Base-by-base conservation (phyloP, 2,113 vertebrate species). In the Terrapene triunguis region DNA sequence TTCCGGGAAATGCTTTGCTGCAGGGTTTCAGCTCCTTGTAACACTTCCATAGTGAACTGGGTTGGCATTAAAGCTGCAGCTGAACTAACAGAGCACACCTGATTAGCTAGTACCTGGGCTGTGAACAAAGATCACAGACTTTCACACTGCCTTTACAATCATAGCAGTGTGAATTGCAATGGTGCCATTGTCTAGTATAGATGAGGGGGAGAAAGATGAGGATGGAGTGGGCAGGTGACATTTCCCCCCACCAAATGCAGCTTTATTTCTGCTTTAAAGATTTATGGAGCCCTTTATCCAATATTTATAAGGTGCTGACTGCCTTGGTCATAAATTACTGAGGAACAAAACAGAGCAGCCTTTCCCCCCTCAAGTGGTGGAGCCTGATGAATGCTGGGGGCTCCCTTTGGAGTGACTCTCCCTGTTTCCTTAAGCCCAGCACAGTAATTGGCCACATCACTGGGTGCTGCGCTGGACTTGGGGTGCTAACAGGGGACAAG, bases 281-380 rank as follows among this genome's bases (percentile, higher is more conserved):
- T 97, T 93, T 91, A 97, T 96, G 83, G 82, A 95, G 74, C 76
- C 82, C 95, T 95, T 97, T 91, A 97, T 97, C 95, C 95, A 97
- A 94, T 97, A 97, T 97, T 97, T 97, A 97, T 96, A 85, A 96
- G 92, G 91, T 90, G 72, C 55, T 90, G 69, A 92, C 55, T 69
- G 91, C 95, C 94, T 90, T 92, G 59, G 80, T 97, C 87, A 96
- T 97, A 94, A 96, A 97, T 97, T 96, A 94, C 88, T 78, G 72
- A 96, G 94, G 82, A 96, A 88, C 38, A 89, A 82, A 96, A 97
- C 48, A 94, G 92, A 93, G 79, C 90, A 94, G 84, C 16, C 38
- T 83, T 81, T 21, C 27, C 48, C 59, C 92, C 50, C 55, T 92
- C 4, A 3, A 89, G 48, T 89, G 82, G 90, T 94, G 92, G 57